Base-by-base conservation (phyloP, 1,140 invertebrate species). In the Trachymyrmex septentrionalis region DNA sequence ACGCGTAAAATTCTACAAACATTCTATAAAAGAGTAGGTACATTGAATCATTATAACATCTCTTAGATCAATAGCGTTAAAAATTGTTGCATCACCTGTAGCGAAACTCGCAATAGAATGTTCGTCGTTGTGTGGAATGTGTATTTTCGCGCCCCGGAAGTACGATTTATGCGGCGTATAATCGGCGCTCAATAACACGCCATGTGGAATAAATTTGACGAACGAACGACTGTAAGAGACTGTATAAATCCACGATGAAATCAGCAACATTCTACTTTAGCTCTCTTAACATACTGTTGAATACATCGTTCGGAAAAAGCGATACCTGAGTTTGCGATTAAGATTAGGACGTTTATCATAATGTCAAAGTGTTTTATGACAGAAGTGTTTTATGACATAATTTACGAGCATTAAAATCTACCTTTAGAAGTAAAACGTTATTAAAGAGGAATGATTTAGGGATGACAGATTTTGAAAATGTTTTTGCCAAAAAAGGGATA, bases 231-330 rank as follows among this genome's bases (percentile, higher is more conserved):
- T 71, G 44, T 1, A 16, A 53, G 44, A 76, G 30, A 3, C 14
- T 38, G 63, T 66, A 53, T 44, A 76, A 76, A 76, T 76, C 14
- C 27, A 27, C 48, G 27, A 59, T 24, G 73, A 61, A 53, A 59
- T n/a, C 30, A n/a, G 34, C 64, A 66, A 38, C 64, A 21, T 71
- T 71, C 21, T 14, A 12, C 21, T 44, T 72, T 50, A 50, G 3
- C 16, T 21, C 3, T 75, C 72, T n/a, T n/a, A 57, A 57, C 27
- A 21, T 16, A 38, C 4, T 9, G 19, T 38, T 75, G 27, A 34
- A 75, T 59, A 57, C 27, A 75, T 57, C 27, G 16, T 24, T 27
- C 24, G n/a, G 24, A 30, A 55, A 73, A 76, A 38, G 14, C 2
- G 3, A 59, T 75, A 57, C 48, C 24, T 30, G 69, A 53, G 16